Conservation (phyloP, 2,797 vertebrate genomes). For the Thalassophryne amazonica region DNA sequence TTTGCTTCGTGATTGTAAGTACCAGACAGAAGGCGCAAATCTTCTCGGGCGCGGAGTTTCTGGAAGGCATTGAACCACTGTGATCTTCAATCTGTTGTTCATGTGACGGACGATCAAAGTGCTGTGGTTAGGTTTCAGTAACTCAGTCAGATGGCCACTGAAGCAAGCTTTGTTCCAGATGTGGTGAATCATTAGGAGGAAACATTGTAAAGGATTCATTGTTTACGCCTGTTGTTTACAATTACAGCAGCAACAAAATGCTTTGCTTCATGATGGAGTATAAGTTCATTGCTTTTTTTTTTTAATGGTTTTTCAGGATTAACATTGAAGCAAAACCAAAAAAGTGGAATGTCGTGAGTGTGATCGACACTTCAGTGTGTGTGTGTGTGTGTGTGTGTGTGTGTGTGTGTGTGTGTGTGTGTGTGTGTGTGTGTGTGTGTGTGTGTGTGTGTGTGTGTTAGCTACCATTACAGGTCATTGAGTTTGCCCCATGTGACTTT, state of each 20-base stretch:
- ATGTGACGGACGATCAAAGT: constrained; percentile 23
- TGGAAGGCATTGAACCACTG: constrained; percentile 25
- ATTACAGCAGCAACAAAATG: constrained; percentile 31
- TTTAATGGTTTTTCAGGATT: constrained; percentile 65
- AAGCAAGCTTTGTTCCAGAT: constrained; percentile 50
- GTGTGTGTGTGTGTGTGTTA: constrained; percentile 6
- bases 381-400: not conserved
- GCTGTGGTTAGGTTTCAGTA: constrained; percentile 7
- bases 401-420: not conserved
- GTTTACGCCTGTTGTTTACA: constrained; percentile 67
- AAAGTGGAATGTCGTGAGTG: constrained; percentile 47
- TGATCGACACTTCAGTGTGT: too few species aligned
- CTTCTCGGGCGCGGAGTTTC: constrained; percentile 20
- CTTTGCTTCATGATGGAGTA: constrained; percentile 50
- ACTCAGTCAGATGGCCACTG: constrained; percentile 7
- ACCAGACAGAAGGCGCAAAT: constrained; percentile 30
- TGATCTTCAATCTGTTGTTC: constrained; percentile 22
- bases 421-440: not conserved
- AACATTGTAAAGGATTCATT: constrained; percentile 52
- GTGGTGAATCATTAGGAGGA: constrained; percentile 45
- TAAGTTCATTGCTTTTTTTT: constrained; percentile 1
- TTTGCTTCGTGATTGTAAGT: constrained; percentile 22
- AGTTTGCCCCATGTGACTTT: not conserved
- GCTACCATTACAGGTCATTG: not conserved
- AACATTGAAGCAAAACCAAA: constrained; percentile 77